These are phyloP conservation scores for Chondrilla cf. caribensis DNA, from an alignment of 37 sponge, comb jelly and placozoan species.

Conservation along the genomic window DNA sequence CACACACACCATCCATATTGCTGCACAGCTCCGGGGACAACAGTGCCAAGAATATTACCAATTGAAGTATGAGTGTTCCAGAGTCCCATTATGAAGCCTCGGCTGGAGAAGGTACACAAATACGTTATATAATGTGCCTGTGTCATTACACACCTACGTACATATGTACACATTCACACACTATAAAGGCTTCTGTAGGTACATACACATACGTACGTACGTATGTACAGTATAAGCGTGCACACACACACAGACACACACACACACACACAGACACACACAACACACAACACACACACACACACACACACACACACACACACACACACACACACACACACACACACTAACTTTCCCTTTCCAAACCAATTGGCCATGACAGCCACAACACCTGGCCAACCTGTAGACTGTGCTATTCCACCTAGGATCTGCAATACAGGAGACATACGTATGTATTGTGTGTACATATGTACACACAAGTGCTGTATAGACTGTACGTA, in stretches of 20 bases:
- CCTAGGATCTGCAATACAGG: conserved; percentile 10
- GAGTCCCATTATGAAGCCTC: conserved; percentile 48
- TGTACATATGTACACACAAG: too few relatives aligned
- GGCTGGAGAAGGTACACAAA: neutral
- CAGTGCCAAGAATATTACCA: conserved; percentile 55
- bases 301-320: neutral
- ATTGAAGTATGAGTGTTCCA: conserved; percentile 41
- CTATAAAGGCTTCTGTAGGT: neutral
- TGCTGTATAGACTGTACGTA: too few relatives aligned
- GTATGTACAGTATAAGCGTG: neutral
- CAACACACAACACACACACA: too few relatives aligned
- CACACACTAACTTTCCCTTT: conserved; percentile 46
- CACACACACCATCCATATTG: conserved; percentile 30
- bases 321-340: neutral
- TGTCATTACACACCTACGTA: neutral
- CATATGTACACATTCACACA: neutral
- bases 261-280: too few relatives aligned
- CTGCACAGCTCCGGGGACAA: conserved; percentile 35
- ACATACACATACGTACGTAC: too few relatives aligned
- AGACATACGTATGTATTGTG: too few relatives aligned
- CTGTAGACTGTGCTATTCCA: conserved; percentile 52
- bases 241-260: neutral
- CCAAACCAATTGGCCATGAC: conserved; percentile 77
- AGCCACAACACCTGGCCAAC: conserved; percentile 72
- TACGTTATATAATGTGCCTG: neutral